Conservation (phyloP, 2,888 invertebrate species). For the Slavum lentiscoides region DNA sequence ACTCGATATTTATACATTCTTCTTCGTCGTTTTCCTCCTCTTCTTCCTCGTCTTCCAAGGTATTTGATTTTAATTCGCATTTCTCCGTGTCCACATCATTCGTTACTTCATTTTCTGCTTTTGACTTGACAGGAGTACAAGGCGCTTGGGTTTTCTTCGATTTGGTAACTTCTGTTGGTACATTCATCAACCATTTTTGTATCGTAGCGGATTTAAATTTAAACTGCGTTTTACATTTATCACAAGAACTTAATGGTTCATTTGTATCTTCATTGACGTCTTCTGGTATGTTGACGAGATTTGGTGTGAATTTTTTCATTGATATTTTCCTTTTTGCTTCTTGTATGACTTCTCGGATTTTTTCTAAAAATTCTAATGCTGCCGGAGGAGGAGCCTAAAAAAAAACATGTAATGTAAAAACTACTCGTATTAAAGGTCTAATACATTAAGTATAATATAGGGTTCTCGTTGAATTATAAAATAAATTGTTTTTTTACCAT, state of each 20-base stretch:
- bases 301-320: constrained; percentile 77
- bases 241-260: constrained; percentile 19
- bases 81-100: constrained; percentile 2
- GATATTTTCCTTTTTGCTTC: constrained; percentile 88
- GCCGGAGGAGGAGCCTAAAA: constrained; percentile 87
- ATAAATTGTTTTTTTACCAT: constrained; percentile 63
- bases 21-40: constrained; percentile 11
- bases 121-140: not conserved
- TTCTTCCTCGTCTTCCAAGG: not conserved
- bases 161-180: constrained; percentile 33
- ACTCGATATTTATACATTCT: constrained; percentile 67
- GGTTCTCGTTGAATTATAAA: not conserved
- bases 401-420: constrained; percentile 16
- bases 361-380: constrained; percentile 83
- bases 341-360: constrained; percentile 87
- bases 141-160: constrained; percentile 25
- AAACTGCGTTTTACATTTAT: constrained; percentile 45
- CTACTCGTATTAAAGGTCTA: too few species aligned
- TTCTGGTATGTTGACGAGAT: constrained; percentile 79
- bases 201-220: constrained; percentile 42
- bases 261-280: constrained; percentile 71
- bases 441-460: too few species aligned
- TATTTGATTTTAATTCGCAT: not conserved
- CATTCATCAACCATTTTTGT: constrained; percentile 48
- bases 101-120: not conserved